Evolutionary conservation across 2,113 vertebrate species (phyloP).

Genomic region (Corydoras sp.): DNA sequence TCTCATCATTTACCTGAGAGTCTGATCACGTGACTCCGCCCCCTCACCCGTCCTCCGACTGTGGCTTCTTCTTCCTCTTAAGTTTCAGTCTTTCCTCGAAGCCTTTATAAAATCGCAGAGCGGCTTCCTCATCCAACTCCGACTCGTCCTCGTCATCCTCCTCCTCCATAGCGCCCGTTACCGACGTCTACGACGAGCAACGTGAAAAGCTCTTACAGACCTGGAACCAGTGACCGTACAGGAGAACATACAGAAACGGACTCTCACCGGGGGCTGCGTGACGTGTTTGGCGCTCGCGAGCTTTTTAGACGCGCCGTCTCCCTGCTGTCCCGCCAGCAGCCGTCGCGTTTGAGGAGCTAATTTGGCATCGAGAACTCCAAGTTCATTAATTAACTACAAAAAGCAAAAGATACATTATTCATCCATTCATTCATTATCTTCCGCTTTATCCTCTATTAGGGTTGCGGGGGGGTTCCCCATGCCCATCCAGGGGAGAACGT

Average conservation of each 20-base stretch:
- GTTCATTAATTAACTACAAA: conserved; percentile 71
- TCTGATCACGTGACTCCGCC: neutral
- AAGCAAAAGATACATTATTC: neutral
- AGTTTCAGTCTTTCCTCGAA: conserved; percentile 58
- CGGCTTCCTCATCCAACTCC: conserved; percentile 71
- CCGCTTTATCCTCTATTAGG: too few species aligned
- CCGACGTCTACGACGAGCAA: conserved; percentile 43
- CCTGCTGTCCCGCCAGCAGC: conserved; percentile 61
- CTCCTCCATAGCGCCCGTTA: conserved; percentile 38
- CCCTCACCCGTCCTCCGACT: conserved; percentile 54
- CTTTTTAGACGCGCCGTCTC: conserved; percentile 12
- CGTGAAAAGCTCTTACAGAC: conserved; percentile 8
- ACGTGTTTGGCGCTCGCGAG: conserved; percentile 46
- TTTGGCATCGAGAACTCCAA: conserved; percentile 70
- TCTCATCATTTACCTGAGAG: neutral
- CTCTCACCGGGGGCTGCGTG: conserved; percentile 45
- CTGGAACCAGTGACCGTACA: neutral
- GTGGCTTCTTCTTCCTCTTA: conserved; percentile 56
- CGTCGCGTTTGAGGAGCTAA: conserved; percentile 69
- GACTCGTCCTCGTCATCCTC: conserved; percentile 39
- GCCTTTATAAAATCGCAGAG: conserved; percentile 69
- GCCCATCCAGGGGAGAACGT: too few species aligned
- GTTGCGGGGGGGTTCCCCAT: too few species aligned
- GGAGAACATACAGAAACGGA: neutral
- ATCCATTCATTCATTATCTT: too few species aligned